These are phyloP conservation scores for Thymallus thymallus DNA, from an alignment of 2,113 vertebrate species.

Conservation along the genomic window DNA sequence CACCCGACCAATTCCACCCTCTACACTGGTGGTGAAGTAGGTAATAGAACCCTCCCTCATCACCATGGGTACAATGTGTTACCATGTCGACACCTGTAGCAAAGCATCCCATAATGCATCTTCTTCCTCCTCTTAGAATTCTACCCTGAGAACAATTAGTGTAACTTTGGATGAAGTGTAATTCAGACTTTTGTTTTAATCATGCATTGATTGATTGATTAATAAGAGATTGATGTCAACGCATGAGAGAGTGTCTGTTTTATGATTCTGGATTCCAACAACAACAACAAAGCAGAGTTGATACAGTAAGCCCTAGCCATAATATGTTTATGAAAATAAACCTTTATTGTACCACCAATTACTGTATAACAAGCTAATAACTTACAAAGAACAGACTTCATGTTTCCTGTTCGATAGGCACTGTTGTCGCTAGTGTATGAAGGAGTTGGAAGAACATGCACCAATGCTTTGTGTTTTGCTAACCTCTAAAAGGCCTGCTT, in stretches of 20 bases:
- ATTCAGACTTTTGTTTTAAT: too few species aligned
- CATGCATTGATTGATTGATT: too few species aligned
- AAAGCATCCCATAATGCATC: slow-evolving; percentile 21
- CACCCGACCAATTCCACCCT: slow-evolving; percentile 99
- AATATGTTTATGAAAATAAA: not conserved
- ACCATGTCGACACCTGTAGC: slow-evolving; percentile 33
- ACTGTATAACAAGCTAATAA: not conserved
- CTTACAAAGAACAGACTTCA: not conserved
- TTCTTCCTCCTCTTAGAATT: slow-evolving; percentile 9
- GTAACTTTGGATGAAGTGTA: too few species aligned
- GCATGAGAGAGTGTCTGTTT: too few species aligned
- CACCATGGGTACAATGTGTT: slow-evolving; percentile 7
- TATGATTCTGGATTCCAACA: too few species aligned
- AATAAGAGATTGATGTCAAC: too few species aligned
- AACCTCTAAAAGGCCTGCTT: slow-evolving; percentile 14
- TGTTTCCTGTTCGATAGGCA: not conserved
- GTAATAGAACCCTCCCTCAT: slow-evolving; percentile 84
- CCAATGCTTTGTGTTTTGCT: slow-evolving; percentile 7
- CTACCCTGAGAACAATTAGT: too few species aligned
- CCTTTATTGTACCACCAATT: not conserved
- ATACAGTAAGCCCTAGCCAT: not conserved
- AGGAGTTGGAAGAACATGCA: slow-evolving; percentile 12
- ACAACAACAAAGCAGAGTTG: not conserved
- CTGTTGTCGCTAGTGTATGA: slow-evolving; percentile 2
- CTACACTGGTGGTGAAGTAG: slow-evolving; percentile 99